Evolutionary conservation across 2,797 vertebrate species (phyloP).

Genomic region (Amniataba percoides): DNA sequence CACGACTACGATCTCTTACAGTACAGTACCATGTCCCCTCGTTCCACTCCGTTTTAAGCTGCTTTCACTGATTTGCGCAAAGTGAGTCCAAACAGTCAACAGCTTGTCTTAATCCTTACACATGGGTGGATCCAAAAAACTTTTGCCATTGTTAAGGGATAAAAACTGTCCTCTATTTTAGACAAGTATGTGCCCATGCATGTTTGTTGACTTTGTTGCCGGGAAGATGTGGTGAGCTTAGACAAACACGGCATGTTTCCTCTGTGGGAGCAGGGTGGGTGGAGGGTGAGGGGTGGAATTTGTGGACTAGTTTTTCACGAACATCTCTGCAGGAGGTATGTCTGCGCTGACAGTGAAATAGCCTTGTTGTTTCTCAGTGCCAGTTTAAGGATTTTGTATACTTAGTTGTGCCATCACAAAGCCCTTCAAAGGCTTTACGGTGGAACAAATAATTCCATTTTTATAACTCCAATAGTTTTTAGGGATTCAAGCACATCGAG

Average conservation of each 20-base stretch:
- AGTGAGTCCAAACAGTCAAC: conserved; percentile 53
- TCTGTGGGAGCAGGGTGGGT: conserved; percentile 67
- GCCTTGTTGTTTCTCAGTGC: conserved; percentile 60
- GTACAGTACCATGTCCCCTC: conserved; percentile 17
- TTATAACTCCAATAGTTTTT: conserved; percentile 34
- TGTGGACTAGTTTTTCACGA: conserved; percentile 68
- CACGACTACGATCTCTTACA: conserved; percentile 31
- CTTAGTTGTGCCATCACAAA: conserved; percentile 33
- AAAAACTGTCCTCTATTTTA: conserved; percentile 68
- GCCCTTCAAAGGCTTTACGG: conserved; percentile 42
- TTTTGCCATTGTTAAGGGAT: conserved; percentile 67
- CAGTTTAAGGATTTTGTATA: conserved; percentile 57
- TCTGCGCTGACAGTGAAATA: conserved; percentile 49
- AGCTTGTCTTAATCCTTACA: conserved; percentile 56
- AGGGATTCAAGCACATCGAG: conserved; percentile 40
- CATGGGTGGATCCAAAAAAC: conserved; percentile 68
- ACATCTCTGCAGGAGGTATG: conserved; percentile 68
- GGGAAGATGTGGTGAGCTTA: conserved; percentile 76
- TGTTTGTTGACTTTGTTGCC: conserved; percentile 80
- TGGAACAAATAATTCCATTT: conserved; percentile 51
- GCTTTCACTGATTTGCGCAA: conserved; percentile 29
- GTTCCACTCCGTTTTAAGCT: conserved; percentile 26
- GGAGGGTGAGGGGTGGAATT: conserved; percentile 48
- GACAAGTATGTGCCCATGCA: conserved; percentile 76
- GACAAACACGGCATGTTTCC: conserved; percentile 77